Conservation (phyloP, 2,888 invertebrate species). For the Drosophila acutilabella region DNA sequence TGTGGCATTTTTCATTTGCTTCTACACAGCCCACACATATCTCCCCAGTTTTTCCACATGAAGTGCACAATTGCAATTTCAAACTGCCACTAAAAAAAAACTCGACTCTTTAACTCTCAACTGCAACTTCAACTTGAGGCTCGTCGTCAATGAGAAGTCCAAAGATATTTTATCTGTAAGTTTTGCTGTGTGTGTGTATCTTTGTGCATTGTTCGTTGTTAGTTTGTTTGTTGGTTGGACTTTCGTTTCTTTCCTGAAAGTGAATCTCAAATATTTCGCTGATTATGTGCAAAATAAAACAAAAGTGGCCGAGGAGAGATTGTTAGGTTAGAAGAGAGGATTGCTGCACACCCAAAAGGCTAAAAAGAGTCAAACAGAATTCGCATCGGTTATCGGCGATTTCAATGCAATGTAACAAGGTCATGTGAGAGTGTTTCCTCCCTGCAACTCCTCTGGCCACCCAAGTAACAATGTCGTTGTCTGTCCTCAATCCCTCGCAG, state of each 20-base stretch:
- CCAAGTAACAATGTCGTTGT: constrained; percentile 52
- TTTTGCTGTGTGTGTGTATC: constrained; percentile 25
- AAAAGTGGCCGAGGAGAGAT: constrained; percentile 20
- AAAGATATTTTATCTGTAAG: constrained; percentile 72
- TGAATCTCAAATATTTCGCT: constrained; percentile 76
- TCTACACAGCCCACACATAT: constrained; percentile 64
- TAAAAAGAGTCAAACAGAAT: constrained; percentile 55
- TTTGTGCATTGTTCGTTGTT: constrained; percentile 58
- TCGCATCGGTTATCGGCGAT: constrained; percentile 47
- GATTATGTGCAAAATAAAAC: constrained; percentile 53
- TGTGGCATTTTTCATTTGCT: constrained; percentile 76
- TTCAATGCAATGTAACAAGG: constrained; percentile 72
- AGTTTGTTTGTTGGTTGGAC: constrained; percentile 40
- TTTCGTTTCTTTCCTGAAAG: constrained; percentile 68
- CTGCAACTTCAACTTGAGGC: constrained; percentile 1
- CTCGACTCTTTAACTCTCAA: constrained; percentile 3
- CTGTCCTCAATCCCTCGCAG: neutral
- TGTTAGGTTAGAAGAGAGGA: constrained; percentile 1
- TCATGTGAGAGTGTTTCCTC: constrained; percentile 59
- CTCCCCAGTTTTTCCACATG: constrained; percentile 36
- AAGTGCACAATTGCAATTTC: constrained; percentile 34
- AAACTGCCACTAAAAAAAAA: constrained; percentile 22
- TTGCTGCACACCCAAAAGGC: constrained; percentile 41
- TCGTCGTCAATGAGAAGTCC: constrained; percentile 57
- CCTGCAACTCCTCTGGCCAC: neutral